phyloP scores from a whole-genome alignment of 2,888 invertebrate genomes.

The Argyresthia albistria region DNA sequence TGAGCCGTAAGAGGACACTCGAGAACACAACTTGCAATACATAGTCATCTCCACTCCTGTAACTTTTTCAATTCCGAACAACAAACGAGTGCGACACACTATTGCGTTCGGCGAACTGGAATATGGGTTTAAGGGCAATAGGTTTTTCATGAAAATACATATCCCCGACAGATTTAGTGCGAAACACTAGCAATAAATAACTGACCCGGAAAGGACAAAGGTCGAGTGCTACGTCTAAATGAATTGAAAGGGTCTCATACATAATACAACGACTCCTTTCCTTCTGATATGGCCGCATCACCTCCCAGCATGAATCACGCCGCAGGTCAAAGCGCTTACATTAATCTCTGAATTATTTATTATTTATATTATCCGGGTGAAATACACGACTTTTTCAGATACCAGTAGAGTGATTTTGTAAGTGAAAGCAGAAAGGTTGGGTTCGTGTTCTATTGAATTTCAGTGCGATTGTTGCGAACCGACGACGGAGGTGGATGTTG shows the following conservation, averaged over 20 bases:
- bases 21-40: too few species aligned
- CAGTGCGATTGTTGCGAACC: not conserved
- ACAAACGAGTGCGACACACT: too few species aligned
- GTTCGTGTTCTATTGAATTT: too few species aligned
- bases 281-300: conserved; percentile 35
- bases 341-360: conserved; percentile 17
- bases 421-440: too few species aligned
- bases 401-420: too few species aligned
- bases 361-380: conserved; percentile 6
- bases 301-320: conserved; percentile 40
- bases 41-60: too few species aligned
- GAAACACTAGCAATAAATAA: conserved; percentile 65
- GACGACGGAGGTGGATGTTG: not conserved
- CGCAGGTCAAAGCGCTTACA: conserved; percentile 35
- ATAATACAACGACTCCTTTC: conserved; percentile 52
- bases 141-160: conserved; percentile 7
- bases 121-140: not conserved
- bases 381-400: not conserved
- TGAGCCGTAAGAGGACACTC: too few species aligned
- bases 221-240: conserved; percentile 56
- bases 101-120: not conserved
- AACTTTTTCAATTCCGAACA: too few species aligned
- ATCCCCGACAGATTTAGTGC: conserved; percentile 45
- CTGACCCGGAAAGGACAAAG: conserved; percentile 67
- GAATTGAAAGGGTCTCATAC: conserved; percentile 68